Conservation (phyloP, 2,113 vertebrate species). For the Romanogobio albipinnatus region DNA sequence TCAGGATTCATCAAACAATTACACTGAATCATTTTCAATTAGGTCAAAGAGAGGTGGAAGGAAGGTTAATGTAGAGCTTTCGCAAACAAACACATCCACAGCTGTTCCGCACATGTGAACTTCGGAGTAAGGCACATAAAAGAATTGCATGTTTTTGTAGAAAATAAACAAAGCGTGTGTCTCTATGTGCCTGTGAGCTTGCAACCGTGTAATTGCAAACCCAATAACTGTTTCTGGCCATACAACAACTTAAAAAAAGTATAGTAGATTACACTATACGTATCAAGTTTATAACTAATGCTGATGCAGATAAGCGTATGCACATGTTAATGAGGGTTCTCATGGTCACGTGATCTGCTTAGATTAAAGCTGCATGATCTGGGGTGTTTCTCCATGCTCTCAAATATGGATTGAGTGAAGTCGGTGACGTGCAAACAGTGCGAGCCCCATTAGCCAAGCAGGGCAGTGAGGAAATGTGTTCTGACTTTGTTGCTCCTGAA, state of each 20-base stretch:
- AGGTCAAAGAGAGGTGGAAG: constrained; percentile 50
- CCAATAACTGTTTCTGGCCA: constrained; percentile 25
- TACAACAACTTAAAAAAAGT: constrained; percentile 16
- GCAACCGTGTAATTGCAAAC: constrained; percentile 43
- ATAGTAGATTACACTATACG: background rate
- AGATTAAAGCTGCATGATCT: constrained; percentile 28
- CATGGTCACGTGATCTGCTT: background rate
- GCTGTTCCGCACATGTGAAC: constrained; percentile 57
- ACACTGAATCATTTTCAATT: constrained; percentile 51
- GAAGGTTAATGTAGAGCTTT: constrained; percentile 53
- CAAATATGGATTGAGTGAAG: constrained; percentile 46
- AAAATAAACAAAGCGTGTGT: constrained; percentile 40
- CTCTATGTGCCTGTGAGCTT: constrained; percentile 38
- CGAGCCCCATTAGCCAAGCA: constrained; percentile 57
- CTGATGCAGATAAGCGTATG: background rate
- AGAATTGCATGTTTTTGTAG: constrained; percentile 51
- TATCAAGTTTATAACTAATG: background rate
- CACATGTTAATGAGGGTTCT: constrained; percentile 11
- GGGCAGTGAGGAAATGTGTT: constrained; percentile 56
- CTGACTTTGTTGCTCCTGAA: constrained; percentile 57
- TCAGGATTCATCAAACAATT: constrained; percentile 47
- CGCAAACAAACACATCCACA: constrained; percentile 52
- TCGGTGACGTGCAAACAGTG: constrained; percentile 55
- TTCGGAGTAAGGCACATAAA: constrained; percentile 42
- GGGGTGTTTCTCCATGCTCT: constrained; percentile 25